These are phyloP conservation scores for Lacerta agilis DNA, from an alignment of 2,797 vertebrate genomes.

Conservation along the genomic window DNA sequence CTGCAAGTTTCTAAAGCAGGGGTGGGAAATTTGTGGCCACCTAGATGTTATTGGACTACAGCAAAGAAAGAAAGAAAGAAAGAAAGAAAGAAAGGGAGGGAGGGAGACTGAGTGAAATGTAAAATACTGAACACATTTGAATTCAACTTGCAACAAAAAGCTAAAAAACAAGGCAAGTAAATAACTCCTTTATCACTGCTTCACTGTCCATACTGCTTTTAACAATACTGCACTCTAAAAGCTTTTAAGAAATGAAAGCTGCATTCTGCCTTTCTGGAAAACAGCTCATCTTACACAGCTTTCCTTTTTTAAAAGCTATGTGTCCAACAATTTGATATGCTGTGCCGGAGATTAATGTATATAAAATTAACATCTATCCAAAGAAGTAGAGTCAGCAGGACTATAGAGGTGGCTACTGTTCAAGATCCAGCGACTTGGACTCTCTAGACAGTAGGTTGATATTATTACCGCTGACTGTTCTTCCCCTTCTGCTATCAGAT, in stretches of 20 bases:
- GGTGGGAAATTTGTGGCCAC: neutral
- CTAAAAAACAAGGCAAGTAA: neutral
- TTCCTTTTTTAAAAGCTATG: neutral
- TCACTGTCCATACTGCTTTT: neutral
- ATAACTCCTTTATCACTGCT: neutral
- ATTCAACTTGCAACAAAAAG: neutral
- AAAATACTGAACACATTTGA: neutral
- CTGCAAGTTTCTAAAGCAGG: neutral
- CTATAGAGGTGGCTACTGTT: neutral
- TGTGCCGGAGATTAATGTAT: neutral
- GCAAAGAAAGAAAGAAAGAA: neutral
- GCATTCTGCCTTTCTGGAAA: neutral
- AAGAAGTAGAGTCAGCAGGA: neutral
- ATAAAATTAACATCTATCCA: neutral
- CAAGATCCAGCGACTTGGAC: neutral
- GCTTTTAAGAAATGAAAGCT: slow-evolving; percentile 12
- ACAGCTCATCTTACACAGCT: neutral
- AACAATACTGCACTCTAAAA: neutral
- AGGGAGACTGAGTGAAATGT: neutral
- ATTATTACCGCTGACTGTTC: neutral
- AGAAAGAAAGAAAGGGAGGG: too few species aligned
- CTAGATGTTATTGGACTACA: neutral
- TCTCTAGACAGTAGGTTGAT: neutral
- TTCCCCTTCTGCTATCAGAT: neutral
- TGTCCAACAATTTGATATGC: neutral